These are phyloP conservation scores for Bucco capensis DNA, from an alignment of 2,113 vertebrate genomes.

Conservation along the genomic window DNA sequence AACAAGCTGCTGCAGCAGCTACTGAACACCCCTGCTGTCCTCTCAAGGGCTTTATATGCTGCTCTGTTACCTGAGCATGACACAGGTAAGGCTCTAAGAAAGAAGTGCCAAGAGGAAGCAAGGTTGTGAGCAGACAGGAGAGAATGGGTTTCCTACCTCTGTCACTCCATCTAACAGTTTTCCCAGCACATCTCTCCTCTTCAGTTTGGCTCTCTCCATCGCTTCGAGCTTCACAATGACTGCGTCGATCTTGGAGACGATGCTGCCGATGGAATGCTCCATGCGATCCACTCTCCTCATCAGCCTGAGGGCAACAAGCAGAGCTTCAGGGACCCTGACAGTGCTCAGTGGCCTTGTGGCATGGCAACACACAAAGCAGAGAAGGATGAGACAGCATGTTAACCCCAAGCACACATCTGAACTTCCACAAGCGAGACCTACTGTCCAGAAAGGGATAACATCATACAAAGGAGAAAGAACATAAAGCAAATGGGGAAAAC, in stretches of 20 bases:
- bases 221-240: slow-evolving; percentile 95
- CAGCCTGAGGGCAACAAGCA: slow-evolving; percentile 70
- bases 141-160: slow-evolving; percentile 75
- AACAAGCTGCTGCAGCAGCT: too few relatives aligned
- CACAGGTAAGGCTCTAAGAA: too few relatives aligned
- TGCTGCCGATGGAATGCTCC: slow-evolving; percentile 98
- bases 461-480: background rate
- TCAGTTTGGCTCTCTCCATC: slow-evolving; percentile 93
- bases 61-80: too few relatives aligned
- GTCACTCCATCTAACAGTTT: slow-evolving; percentile 87
- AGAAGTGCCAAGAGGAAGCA: background rate
- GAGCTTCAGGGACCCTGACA: background rate
- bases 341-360: background rate
- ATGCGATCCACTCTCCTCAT: slow-evolving; percentile 94
- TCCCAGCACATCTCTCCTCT: slow-evolving; percentile 90
- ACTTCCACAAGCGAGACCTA: background rate
- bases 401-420: background rate
- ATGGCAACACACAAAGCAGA: background rate
- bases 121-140: background rate
- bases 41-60: too few relatives aligned
- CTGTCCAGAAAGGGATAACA: background rate
- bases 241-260: slow-evolving; percentile 95
- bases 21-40: background rate
- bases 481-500: background rate
- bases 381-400: background rate